These are phyloP conservation scores for Omphaloscelis lunosa DNA, from an alignment of 2,888 invertebrate species.

Conservation along the genomic window DNA sequence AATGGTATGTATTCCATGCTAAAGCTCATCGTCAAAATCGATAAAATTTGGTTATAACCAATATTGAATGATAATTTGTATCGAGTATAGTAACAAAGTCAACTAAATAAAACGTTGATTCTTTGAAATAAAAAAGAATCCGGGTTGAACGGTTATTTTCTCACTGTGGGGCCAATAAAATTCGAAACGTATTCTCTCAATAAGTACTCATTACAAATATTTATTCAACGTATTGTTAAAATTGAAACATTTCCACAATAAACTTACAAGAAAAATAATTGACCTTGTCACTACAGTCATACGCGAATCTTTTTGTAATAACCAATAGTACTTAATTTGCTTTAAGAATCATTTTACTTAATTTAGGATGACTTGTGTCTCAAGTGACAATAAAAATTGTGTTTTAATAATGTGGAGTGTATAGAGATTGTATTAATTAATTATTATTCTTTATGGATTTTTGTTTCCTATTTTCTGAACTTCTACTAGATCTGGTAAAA, in stretches of 20 bases:
- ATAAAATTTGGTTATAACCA: neutral
- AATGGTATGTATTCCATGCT: neutral
- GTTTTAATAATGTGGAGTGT: conserved; percentile 49
- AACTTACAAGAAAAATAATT: conserved; percentile 51
- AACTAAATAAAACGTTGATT: conserved; percentile 28
- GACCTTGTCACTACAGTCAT: conserved; percentile 57
- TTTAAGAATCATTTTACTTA: conserved; percentile 35
- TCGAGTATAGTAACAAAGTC: neutral
- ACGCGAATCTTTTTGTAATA: conserved; percentile 56
- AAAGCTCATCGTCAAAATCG: neutral
- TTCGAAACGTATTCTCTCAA: conserved; percentile 46
- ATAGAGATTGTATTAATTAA: conserved; percentile 31
- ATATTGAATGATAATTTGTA: neutral
- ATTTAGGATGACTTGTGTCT: conserved; percentile 49
- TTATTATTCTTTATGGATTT: conserved; percentile 41
- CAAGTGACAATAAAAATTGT: conserved; percentile 42
- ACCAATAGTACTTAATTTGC: conserved; percentile 59
- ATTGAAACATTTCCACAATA: conserved; percentile 59
- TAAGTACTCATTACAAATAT: conserved; percentile 49
- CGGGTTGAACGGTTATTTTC: conserved; percentile 46
- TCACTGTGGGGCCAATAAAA: conserved; percentile 45
- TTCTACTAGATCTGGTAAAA: neutral
- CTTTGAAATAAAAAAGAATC: conserved; percentile 38
- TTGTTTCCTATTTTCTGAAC: neutral
- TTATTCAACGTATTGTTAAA: conserved; percentile 54